These are phyloP conservation scores for Ibidorhyncha struthersii DNA, from an alignment of 2,113 vertebrate species.

Conservation along the genomic window DNA sequence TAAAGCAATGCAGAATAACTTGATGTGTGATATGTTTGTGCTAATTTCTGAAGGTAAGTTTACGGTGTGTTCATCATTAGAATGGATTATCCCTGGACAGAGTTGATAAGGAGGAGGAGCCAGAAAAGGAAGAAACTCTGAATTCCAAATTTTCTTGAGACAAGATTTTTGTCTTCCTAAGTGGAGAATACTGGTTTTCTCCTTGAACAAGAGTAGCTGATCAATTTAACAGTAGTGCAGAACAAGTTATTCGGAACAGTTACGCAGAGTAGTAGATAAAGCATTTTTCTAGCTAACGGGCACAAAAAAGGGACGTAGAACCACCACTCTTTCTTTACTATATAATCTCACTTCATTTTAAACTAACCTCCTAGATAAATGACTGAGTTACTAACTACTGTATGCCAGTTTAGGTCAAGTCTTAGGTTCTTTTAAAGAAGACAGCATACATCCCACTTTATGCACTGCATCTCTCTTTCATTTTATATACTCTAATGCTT, in stretches of 20 bases:
- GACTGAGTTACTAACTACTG: not conserved
- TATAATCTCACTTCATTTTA: not conserved
- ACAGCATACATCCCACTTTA: not conserved
- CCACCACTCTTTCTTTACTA: rapidly evolving
- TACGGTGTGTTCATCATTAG: not conserved
- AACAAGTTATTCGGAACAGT: not conserved
- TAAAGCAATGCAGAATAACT: not conserved
- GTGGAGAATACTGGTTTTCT: not conserved
- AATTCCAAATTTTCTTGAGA: not conserved
- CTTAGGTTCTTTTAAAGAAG: not conserved
- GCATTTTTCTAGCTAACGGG: not conserved
- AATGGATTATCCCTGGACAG: not conserved
- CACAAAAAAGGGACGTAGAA: not conserved
- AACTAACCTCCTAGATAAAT: not conserved
- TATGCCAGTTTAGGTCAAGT: not conserved
- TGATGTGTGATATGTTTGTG: not conserved
- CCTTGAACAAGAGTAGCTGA: not conserved
- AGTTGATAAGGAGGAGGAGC: not conserved
- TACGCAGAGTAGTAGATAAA: not conserved
- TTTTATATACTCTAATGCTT: not conserved
- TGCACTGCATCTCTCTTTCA: not conserved
- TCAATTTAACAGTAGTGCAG: not conserved
- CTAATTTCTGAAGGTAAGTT: not conserved
- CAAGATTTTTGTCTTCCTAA: not conserved
- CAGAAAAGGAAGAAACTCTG: not conserved